Conservation (phyloP, 2,113 vertebrate genomes). For the Ascaphus truei region DNA sequence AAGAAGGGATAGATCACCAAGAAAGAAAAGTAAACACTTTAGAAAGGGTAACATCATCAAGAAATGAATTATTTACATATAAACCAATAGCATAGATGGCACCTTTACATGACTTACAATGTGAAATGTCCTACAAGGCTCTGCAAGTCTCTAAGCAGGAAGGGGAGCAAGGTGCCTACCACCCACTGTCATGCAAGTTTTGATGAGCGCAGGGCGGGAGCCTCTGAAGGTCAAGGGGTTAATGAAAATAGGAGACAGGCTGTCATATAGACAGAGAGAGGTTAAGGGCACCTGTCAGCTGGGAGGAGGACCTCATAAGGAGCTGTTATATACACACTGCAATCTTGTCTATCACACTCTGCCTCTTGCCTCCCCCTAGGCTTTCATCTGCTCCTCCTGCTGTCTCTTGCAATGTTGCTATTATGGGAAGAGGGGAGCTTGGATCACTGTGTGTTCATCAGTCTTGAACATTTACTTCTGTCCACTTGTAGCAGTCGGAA, state of each 20-base stretch:
- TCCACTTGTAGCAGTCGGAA: too few relatives aligned
- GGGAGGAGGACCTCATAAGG: not conserved
- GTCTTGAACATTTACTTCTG: not conserved
- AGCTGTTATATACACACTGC: not conserved
- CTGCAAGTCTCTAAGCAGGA: not conserved
- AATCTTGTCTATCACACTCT: not conserved
- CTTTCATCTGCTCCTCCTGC: not conserved
- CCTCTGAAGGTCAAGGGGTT: not conserved
- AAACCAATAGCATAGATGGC: not conserved
- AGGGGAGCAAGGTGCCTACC: not conserved
- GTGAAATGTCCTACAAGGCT: not conserved
- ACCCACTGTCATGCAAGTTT: not conserved
- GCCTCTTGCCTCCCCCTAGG: not conserved
- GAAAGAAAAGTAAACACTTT: too few relatives aligned
- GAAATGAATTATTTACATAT: too few relatives aligned
- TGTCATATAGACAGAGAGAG: constrained; percentile 16
- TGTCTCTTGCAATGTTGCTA: not conserved
- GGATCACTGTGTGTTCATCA: not conserved
- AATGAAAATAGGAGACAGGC: constrained; percentile 6
- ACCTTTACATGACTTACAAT: not conserved
- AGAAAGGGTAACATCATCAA: too few relatives aligned
- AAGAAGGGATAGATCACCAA: too few relatives aligned
- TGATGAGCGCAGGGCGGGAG: not conserved
- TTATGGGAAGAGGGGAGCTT: not conserved
- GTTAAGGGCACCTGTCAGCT: constrained; percentile 20